Evolutionary conservation across 2,888 invertebrate species (phyloP).

Genomic region (Mythimna impura): DNA sequence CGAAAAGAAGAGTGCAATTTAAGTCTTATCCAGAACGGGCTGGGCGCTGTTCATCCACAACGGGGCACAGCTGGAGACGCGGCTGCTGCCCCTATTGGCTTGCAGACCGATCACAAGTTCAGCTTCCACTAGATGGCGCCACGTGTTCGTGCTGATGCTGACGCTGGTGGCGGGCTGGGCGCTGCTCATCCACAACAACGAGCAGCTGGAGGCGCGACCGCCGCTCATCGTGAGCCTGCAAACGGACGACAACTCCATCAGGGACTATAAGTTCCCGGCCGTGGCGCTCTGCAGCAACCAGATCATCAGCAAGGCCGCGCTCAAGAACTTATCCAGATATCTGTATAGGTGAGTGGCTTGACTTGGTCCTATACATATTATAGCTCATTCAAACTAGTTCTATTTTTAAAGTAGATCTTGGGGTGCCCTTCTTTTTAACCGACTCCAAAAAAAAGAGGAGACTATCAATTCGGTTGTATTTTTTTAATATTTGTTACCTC

Average conservation of each 20-base stretch:
- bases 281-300: constrained; percentile 88
- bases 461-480: no score
- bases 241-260: constrained; percentile 70
- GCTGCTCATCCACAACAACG: constrained; percentile 7
- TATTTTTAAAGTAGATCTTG: no score
- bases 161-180: constrained; percentile 25
- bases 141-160: constrained; percentile 15
- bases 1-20: no score
- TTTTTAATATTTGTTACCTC: no score
- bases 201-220: constrained; percentile 8
- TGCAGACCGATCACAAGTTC: background rate
- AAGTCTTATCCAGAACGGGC: no score
- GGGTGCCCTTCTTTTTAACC: no score
- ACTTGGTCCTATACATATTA: no score
- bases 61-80: no score
- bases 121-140: constrained; percentile 18
- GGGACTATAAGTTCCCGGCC: constrained; percentile 90
- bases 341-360: constrained; percentile 39
- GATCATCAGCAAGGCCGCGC: constrained; percentile 46
- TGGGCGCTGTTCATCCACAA: no score
- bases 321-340: constrained; percentile 42
- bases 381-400: no score
- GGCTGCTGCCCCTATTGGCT: no score
- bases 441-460: no score
- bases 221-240: constrained; percentile 48